Evolutionary conservation across 2,888 invertebrate species (phyloP).

Genomic region (Drosophila macrospina): DNA sequence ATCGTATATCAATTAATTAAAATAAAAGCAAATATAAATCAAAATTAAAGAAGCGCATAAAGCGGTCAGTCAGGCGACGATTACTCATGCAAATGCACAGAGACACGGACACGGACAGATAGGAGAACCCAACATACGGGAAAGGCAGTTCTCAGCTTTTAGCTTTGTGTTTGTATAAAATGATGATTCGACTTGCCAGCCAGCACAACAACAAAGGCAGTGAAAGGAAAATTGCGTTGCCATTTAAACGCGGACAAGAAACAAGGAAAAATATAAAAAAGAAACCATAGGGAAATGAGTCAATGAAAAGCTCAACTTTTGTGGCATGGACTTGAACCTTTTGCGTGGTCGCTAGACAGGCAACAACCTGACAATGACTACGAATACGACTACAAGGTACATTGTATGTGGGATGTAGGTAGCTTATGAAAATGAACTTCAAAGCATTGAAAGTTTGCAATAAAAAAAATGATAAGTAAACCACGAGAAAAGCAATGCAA

Average conservation of each 20-base stretch:
- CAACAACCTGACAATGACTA: slow-evolving; percentile 76
- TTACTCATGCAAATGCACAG: slow-evolving; percentile 45
- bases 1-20: slow-evolving; percentile 64
- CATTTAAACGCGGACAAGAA: slow-evolving; percentile 24
- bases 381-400: slow-evolving; percentile 4
- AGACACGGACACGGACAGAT: neutral
- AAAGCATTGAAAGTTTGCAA: slow-evolving; percentile 47
- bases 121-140: slow-evolving; percentile 6
- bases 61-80: slow-evolving; percentile 40
- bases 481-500: slow-evolving; percentile 46
- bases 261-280: neutral
- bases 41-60: slow-evolving; percentile 53
- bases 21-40: slow-evolving; percentile 60
- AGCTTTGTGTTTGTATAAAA: slow-evolving; percentile 30
- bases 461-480: slow-evolving; percentile 65
- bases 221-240: slow-evolving; percentile 46
- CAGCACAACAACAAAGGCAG: slow-evolving; percentile 37
- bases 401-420: neutral
- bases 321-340: slow-evolving; percentile 45
- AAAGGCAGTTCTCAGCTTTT: slow-evolving; percentile 12
- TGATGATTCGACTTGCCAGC: slow-evolving; percentile 13
- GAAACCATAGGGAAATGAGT: slow-evolving; percentile 56
- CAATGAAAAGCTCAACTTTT: slow-evolving; percentile 51
- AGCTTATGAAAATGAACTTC: slow-evolving; percentile 60
- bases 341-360: slow-evolving; percentile 64